Evolutionary conservation across 1,140 invertebrate species (phyloP), one percentile per base, ranked within the genome.

Genomic region (Drosophila punjabiensis): DNA sequence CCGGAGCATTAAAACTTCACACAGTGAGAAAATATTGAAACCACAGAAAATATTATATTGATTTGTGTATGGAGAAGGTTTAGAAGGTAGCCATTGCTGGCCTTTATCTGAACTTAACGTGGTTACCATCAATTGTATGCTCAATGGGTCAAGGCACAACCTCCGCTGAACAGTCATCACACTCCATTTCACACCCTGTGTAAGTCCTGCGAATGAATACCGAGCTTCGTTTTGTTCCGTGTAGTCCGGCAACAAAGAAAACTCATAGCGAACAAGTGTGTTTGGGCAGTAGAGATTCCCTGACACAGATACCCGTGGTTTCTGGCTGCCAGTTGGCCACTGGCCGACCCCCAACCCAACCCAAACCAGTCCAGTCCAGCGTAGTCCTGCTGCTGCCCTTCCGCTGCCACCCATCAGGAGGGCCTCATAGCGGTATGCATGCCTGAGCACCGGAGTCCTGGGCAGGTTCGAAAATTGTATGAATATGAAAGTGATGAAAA

Each of bases 401-500:
- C 28, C 53, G 11, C 28, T 32, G 9, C 50, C 55, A 6, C n/a
- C 35, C 28, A 37, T 43, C 33, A 32, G 50, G 10, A 32, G 50
- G 10, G n/a, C 32, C 32, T 56, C 18, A 33, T 63, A n/a, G 69
- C 37, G 33, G 73, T 61, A 80, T 79, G 76, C 77, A 79, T 79
- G 77, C 77, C 77, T 74, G 77, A 71, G 56, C 77, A 69, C 61
- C 39, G 28, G 50, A 56, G 52, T 70, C 59, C 62, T 59, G 52
- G 73, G 43, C 62, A 48, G 77, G 76, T 76, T 78, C 82, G 86
- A 90, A 88, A 81, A 84, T 76, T 81, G 84, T 88, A 83, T 91
- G 87, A 90, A 90, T 91, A 91, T 83, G 83, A 91, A 81, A 86
- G 78, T 89, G 88, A 91, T 91, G 88, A 81, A 91, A 91, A 91